These are phyloP conservation scores for Meda fulgida DNA, from an alignment of 2,797 vertebrate genomes.

Conservation along the genomic window DNA sequence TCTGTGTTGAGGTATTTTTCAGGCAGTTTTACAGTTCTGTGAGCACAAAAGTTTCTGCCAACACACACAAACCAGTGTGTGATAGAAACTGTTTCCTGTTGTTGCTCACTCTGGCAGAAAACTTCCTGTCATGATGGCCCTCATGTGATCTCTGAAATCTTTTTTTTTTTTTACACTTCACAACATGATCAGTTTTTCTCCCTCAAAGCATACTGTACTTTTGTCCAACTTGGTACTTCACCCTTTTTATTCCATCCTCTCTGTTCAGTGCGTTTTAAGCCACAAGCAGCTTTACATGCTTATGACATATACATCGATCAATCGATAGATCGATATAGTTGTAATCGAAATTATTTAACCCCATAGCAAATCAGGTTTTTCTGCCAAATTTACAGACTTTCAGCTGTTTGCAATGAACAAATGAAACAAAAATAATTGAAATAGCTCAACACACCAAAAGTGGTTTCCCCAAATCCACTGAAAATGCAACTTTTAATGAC, in stretches of 20 bases:
- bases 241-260: background rate
- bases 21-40: background rate
- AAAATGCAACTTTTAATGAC: too few species aligned
- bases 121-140: conserved; percentile 71
- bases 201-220: background rate
- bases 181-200: background rate
- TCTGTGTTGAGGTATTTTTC: background rate
- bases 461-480: too few species aligned
- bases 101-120: conserved; percentile 58
- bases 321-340: background rate
- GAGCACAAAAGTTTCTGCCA: conserved; percentile 3
- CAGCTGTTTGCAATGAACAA: too few species aligned
- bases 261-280: background rate
- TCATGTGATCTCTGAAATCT: conserved; percentile 53
- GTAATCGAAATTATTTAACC: too few species aligned
- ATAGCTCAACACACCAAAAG: too few species aligned
- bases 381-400: too few species aligned
- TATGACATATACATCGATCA: too few species aligned
- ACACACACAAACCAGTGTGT: conserved; percentile 48
- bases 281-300: background rate
- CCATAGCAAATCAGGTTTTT: too few species aligned
- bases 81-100: conserved; percentile 74
- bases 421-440: too few species aligned
- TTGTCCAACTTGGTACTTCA: conserved; percentile 6
- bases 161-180: background rate